phyloP scores from a whole-genome alignment of 1,140 invertebrate genomes.

The Magallana gigas region DNA sequence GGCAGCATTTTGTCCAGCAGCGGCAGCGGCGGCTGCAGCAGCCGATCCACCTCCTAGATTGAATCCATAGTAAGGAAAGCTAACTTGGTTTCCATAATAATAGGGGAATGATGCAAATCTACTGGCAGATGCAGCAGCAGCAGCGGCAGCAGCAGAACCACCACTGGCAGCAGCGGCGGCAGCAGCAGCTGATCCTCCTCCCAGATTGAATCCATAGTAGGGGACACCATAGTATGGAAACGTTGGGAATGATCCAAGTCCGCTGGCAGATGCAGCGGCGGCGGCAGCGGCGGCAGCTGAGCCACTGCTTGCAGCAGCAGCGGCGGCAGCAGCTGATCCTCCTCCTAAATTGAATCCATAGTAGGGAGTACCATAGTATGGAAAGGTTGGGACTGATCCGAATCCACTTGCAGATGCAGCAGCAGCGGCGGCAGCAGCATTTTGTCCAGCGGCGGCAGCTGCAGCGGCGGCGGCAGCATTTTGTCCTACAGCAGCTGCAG shows the following conservation, averaged over 20 bases:
- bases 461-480: not conserved
- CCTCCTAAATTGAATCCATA: not conserved
- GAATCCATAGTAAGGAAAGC: no score
- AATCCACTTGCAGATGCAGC: no score
- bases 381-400: not conserved
- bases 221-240: not conserved
- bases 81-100: no score
- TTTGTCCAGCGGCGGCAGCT: not conserved
- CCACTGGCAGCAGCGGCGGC: not conserved
- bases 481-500: not conserved
- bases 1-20: not conserved
- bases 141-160: not conserved
- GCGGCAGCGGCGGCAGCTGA: not conserved
- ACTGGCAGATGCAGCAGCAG: not conserved
- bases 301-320: not conserved
- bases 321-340: not conserved
- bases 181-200: conserved; percentile 3
- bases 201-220: not conserved
- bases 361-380: not conserved
- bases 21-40: not conserved
- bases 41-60: no score
- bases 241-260: no score
- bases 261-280: no score
- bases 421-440: no score
- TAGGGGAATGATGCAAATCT: no score